phyloP scores from a whole-genome alignment of 2,113 vertebrate genomes.

The Pygoscelis antarcticus region DNA sequence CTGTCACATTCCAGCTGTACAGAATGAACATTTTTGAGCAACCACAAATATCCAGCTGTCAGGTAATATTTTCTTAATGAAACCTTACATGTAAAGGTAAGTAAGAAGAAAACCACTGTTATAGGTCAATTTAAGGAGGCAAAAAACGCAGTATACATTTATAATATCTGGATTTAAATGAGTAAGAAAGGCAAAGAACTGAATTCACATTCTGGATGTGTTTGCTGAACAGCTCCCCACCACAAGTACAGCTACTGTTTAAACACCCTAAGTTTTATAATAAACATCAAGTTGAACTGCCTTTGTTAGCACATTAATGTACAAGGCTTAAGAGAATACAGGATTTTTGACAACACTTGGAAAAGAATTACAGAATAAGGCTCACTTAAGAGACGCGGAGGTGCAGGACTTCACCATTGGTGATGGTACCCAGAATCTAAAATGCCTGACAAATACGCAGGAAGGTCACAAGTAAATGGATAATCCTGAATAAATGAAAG shows the following conservation, averaged over 20 bases:
- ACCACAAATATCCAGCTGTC: neutral
- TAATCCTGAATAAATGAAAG: neutral
- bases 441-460: neutral
- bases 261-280: neutral
- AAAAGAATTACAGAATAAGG: neutral
- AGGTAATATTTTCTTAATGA: neutral
- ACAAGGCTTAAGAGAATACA: neutral
- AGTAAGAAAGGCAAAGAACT: neutral
- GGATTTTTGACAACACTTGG: neutral
- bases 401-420: neutral
- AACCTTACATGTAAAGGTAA: neutral
- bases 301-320: neutral
- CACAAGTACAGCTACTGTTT: neutral
- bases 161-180: neutral
- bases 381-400: neutral
- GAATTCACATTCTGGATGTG: neutral
- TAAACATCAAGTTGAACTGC: neutral
- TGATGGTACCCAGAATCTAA: neutral
- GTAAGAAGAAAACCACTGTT: neutral
- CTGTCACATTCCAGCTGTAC: neutral
- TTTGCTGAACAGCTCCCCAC: neutral
- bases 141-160: neutral
- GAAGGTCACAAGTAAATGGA: neutral
- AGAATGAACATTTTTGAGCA: neutral
- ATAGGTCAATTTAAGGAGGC: neutral